These are phyloP conservation scores for Pelusios castaneus DNA, from an alignment of 2,113 vertebrate species.

Conservation along the genomic window DNA sequence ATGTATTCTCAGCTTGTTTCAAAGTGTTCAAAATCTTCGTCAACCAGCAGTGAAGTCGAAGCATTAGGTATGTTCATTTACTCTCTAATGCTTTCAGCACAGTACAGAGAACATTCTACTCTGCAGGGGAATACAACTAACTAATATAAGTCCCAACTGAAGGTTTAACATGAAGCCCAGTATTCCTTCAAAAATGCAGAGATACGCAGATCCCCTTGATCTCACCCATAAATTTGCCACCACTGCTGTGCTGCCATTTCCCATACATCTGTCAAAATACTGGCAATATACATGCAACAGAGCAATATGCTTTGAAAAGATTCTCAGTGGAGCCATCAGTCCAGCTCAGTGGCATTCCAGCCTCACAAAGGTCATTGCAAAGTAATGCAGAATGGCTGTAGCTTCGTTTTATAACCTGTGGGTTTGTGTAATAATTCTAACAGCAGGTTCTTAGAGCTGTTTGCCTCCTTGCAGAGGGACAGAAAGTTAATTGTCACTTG, in stretches of 20 bases:
- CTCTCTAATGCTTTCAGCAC: neutral
- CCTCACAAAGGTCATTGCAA: conserved; percentile 14
- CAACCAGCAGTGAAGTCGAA: neutral
- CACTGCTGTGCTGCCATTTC: conserved; percentile 1
- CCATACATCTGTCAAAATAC: neutral
- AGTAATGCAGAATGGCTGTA: conserved; percentile 7
- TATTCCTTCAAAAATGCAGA: conserved; percentile 2
- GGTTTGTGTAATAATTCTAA: conserved; percentile 27
- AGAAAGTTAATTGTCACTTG: neutral
- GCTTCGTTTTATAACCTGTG: conserved; percentile 11
- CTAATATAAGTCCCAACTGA: neutral
- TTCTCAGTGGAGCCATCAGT: conserved; percentile 20
- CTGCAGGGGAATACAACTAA: neutral
- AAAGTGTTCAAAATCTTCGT: neutral
- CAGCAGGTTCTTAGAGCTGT: neutral
- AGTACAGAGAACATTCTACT: neutral
- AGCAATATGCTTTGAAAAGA: conserved; percentile 22
- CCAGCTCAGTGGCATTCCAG: conserved; percentile 11
- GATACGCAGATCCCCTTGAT: conserved; percentile 13
- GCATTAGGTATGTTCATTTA: neutral
- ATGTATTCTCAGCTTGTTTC: neutral
- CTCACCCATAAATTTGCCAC: conserved; percentile 31
- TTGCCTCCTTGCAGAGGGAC: conserved; percentile 14
- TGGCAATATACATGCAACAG: neutral
- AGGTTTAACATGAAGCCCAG: conserved; percentile 18